These are phyloP conservation scores for Trochalopteron elliotii DNA, from an alignment of 2,113 vertebrate genomes.

Conservation along the genomic window DNA sequence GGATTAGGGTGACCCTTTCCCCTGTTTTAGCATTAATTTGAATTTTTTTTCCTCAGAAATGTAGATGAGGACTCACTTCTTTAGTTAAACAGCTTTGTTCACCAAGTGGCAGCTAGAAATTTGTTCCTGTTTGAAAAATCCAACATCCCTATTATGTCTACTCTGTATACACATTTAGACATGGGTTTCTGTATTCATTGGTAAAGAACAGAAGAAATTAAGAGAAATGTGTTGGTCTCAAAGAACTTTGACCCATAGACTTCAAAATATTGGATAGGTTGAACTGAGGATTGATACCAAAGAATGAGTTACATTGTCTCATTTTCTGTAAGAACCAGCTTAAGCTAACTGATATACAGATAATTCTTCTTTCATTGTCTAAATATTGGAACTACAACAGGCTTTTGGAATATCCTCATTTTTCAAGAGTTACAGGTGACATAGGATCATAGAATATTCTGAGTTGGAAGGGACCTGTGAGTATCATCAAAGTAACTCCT, in stretches of 20 bases:
- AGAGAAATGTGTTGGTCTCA: background rate
- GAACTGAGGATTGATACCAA: background rate
- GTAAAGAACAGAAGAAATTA: background rate
- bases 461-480: background rate
- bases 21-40: background rate
- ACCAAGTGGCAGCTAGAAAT: background rate
- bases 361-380: background rate
- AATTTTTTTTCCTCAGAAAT: background rate
- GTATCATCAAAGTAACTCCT: background rate
- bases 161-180: background rate
- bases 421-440: background rate
- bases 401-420: background rate
- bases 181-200: background rate
- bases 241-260: background rate
- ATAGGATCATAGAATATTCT: background rate
- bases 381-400: background rate
- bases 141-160: background rate
- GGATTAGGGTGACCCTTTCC: background rate
- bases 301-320: background rate
- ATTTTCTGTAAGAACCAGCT: background rate
- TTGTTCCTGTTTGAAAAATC: background rate
- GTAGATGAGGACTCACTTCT: background rate
- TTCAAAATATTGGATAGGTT: background rate
- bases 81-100: background rate
- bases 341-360: background rate